These are phyloP conservation scores for Pleuronectes platessa DNA, from an alignment of 2,113 vertebrate species.

Conservation along the genomic window DNA sequence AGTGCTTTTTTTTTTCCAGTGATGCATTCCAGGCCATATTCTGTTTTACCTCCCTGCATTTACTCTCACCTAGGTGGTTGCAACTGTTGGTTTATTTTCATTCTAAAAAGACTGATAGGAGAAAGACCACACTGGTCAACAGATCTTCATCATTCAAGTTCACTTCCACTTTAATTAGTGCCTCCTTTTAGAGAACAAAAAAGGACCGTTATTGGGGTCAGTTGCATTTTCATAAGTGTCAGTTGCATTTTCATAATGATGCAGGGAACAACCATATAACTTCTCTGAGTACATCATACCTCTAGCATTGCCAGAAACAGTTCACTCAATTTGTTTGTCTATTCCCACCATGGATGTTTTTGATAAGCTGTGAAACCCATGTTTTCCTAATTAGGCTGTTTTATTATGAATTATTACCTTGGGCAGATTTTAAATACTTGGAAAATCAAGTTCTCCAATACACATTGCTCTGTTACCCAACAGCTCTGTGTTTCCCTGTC, in stretches of 20 bases:
- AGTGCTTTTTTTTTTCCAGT: background rate
- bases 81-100: slow-evolving; percentile 36
- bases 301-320: slow-evolving; percentile 2
- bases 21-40: slow-evolving; percentile 11
- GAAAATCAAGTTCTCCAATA: slow-evolving; percentile 44
- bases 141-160: slow-evolving; percentile 1
- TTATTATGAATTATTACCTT: slow-evolving; percentile 47
- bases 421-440: slow-evolving; percentile 40
- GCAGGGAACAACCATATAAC: background rate
- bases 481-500: slow-evolving; percentile 34
- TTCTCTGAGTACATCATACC: too few species aligned
- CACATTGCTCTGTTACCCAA: slow-evolving; percentile 46
- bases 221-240: too few species aligned
- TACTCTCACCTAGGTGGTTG: slow-evolving; percentile 29
- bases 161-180: slow-evolving; percentile 6
- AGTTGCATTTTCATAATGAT: background rate
- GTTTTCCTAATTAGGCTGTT: slow-evolving; percentile 37
- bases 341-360: slow-evolving; percentile 18
- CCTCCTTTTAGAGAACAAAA: background rate
- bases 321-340: slow-evolving; percentile 1
- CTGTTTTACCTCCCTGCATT: slow-evolving; percentile 42
- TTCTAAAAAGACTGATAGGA: slow-evolving; percentile 15
- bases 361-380: slow-evolving; percentile 39
- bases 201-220: background rate
- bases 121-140: slow-evolving; percentile 37